phyloP scores from a whole-genome alignment of 2,888 invertebrate species.

The Apodemia hepburni region DNA sequence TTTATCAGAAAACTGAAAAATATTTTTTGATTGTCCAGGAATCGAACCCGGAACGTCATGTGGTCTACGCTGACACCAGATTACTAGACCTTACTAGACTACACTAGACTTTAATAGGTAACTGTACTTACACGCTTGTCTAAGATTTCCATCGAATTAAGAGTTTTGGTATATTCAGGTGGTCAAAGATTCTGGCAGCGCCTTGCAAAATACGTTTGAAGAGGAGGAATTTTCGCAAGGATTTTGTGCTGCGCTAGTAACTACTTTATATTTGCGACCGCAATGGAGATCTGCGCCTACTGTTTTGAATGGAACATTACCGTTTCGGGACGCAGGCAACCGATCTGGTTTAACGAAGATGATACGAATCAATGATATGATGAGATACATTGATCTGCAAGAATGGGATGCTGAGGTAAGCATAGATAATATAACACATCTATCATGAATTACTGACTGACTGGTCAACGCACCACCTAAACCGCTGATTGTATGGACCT shows the following conservation, averaged over 20 bases:
- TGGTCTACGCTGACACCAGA: too few species aligned
- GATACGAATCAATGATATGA: slow-evolving; percentile 66
- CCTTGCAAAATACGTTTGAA: slow-evolving; percentile 63
- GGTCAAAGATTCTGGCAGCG: slow-evolving; percentile 56
- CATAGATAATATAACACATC: too few species aligned
- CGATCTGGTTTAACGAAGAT: slow-evolving; percentile 50
- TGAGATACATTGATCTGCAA: slow-evolving; percentile 53
- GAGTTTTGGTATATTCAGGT: slow-evolving; percentile 40
- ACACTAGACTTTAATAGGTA: too few species aligned
- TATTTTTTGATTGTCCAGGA: too few species aligned
- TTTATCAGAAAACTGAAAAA: too few species aligned
- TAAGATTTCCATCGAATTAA: too few species aligned
- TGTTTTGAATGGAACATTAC: slow-evolving; percentile 58
- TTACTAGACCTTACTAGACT: too few species aligned
- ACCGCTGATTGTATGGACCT: too few species aligned
- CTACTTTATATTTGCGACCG: slow-evolving; percentile 58
- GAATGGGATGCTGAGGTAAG: slow-evolving; percentile 66
- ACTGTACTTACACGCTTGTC: too few species aligned
- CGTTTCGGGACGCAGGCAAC: slow-evolving; percentile 45
- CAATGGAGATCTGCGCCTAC: slow-evolving; percentile 68
- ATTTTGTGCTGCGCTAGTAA: slow-evolving; percentile 48
- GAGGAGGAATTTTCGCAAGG: slow-evolving; percentile 54
- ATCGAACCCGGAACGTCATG: too few species aligned
- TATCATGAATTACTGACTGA: too few species aligned
- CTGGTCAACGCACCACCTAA: too few species aligned